Base-by-base conservation (phyloP, 2,888 invertebrate species). In the Amaurobius ferox region DNA sequence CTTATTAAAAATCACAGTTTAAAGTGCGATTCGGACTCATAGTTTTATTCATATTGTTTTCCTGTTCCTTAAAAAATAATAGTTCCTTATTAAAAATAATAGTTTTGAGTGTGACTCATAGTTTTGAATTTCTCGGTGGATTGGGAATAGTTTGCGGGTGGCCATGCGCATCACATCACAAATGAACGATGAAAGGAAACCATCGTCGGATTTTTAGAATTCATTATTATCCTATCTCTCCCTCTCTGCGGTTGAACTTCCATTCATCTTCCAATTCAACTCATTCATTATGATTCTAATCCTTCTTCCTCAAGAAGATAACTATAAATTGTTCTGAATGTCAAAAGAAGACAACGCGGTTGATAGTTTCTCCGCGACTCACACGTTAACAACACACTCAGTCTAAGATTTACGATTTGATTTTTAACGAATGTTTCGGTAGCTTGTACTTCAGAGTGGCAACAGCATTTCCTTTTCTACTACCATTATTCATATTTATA, bases 211-310 rank as follows among this genome's bases (percentile, higher is more conserved):
- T 55, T 55, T 55, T 23, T 55, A 55, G 23, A 55, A 55, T 55
- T 55, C 55, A 55, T 55, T 55, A 23, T 23, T 55, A 55, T 55
- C 23, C 23, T 55, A 55, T 55, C 55, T 55, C 23, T 11, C 5
- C 6, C 3, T 16, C 55, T 44, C 1, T 35, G 35, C 35, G 5
- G 35, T 7, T 5, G 9, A 5, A 11, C 55, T 16, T 35, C n/a
- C 55, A 55, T 55, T 55, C 23, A 55, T 55, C 55, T 55, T 55
- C 55, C 6, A 19, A 55, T 23, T 23, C 55, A 55, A 55, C 23
- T 55, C 55, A 55, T 55, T 55, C 55, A 55, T 55, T 55, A 55
- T 23, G 55, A 55, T 55, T 55, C 55, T 23, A 55, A 55, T 55
- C 55, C 19, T 55, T 55, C 55, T 55, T 55, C 55, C 23, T 55